Conservation (phyloP, 2,113 vertebrate genomes). For the Hirundichthys speculiger region DNA sequence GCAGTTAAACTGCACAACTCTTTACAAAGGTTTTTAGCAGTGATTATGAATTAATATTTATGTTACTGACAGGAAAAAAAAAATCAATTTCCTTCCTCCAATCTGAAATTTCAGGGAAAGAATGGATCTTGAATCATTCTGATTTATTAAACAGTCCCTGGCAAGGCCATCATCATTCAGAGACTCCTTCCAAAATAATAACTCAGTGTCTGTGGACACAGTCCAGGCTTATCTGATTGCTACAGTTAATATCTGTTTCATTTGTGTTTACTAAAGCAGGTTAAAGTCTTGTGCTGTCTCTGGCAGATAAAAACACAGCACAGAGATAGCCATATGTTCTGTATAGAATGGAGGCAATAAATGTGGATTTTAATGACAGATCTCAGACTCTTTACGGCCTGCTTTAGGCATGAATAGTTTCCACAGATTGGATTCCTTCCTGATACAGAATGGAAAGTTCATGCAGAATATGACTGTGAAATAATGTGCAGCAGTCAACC, state of each 20-base stretch:
- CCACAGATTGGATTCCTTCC: slow-evolving; percentile 31
- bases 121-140: slow-evolving; percentile 25
- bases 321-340: slow-evolving; percentile 46
- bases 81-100: slow-evolving; percentile 16
- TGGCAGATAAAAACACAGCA: slow-evolving; percentile 28
- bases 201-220: slow-evolving; percentile 8
- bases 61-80: slow-evolving; percentile 1
- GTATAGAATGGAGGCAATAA: slow-evolving; percentile 36
- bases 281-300: slow-evolving; percentile 12
- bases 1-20: slow-evolving; percentile 19
- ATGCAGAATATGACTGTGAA: slow-evolving; percentile 25
- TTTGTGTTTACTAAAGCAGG: slow-evolving; percentile 32
- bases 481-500: slow-evolving; percentile 16
- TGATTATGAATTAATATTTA: background rate
- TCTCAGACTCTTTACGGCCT: slow-evolving; percentile 35
- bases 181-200: slow-evolving; percentile 20
- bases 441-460: slow-evolving; percentile 37
- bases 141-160: background rate
- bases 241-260: slow-evolving; percentile 36
- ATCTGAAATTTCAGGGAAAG: background rate
- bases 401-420: slow-evolving; percentile 40
- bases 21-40: background rate
- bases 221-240: slow-evolving; percentile 22
- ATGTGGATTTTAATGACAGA: slow-evolving; percentile 56
- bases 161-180: too few relatives aligned